Conservation (phyloP, 2,888 invertebrate genomes). For the Polymixis lichenea region DNA sequence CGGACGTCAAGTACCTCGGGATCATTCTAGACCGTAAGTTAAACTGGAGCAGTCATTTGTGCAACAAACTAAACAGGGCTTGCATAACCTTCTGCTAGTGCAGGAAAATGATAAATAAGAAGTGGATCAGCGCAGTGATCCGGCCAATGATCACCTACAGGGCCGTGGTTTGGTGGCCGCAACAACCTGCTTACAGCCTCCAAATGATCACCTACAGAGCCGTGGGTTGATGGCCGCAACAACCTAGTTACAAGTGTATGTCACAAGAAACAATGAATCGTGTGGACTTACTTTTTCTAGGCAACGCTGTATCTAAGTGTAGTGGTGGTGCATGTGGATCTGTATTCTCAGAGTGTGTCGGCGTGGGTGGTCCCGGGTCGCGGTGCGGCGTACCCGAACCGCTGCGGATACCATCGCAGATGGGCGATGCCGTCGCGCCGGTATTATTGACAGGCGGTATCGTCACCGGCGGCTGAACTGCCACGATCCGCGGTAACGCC, state of each 20-base stretch:
- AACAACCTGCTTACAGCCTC: too few relatives aligned
- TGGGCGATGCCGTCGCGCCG: conserved; percentile 77
- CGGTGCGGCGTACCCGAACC: conserved; percentile 82
- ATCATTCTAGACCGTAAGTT: too few relatives aligned
- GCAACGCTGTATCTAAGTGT: conserved; percentile 89
- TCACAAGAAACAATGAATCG: not conserved
- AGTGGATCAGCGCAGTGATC: too few relatives aligned
- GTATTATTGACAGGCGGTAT: conserved; percentile 78
- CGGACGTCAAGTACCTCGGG: too few relatives aligned
- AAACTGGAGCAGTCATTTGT: too few relatives aligned
- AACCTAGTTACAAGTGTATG: not conserved
- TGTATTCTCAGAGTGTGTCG: conserved; percentile 87
- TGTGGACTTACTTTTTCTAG: conserved; percentile 84
- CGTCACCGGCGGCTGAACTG: conserved; percentile 79
- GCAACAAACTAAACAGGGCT: too few relatives aligned
- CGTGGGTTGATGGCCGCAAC: too few relatives aligned
- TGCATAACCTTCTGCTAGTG: too few relatives aligned
- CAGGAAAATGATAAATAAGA: too few relatives aligned
- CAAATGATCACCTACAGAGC: too few relatives aligned
- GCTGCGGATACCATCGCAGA: conserved; percentile 74
- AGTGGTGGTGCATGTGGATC: conserved; percentile 88
- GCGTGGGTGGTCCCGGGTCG: conserved; percentile 88
- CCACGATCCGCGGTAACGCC: conserved; percentile 92
- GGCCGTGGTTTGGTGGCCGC: too few relatives aligned
- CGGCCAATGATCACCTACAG: too few relatives aligned